Base-by-base conservation (phyloP, 2,888 invertebrate genomes). In the Fabriciana adippe region DNA sequence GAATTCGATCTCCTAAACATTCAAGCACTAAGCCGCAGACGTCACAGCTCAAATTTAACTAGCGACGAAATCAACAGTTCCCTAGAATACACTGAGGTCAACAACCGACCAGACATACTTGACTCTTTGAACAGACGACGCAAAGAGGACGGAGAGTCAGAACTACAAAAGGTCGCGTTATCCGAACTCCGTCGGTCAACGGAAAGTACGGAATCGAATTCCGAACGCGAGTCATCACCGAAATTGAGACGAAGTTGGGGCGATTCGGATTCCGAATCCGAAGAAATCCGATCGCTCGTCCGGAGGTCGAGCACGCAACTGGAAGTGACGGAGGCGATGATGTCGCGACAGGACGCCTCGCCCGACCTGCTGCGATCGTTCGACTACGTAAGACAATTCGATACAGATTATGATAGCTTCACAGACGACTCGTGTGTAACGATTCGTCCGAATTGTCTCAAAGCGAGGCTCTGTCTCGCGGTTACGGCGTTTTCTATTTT, bases 261-360 rank as follows among this genome's bases (percentile, higher is more conserved):
- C 35, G 35, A 41, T 53, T 94, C 95, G 60, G 96, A 95, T 78
- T 95, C 95, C 66, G 95, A 95, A 78, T 84, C 93, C 48, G 96
- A 95, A 74, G 95, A 95, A 73, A 89, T 95, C 50, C 93, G 94
- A 60, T 93, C 95, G 76, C 86, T 96, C 48, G 86, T 96, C 62
- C 93, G 94, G 57, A 93, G 94, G 68, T 95, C 95, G 31, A 91
- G 93, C 74, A 88, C 93, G 69, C 95, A 95, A 81, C 86, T 96
- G 73, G 90, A 93, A 64, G 93, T 93, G 66, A 93, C 95, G 0
- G 95, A 95, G 85, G 93, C 92, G 72, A 82, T 93, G 77, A 88
- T 95, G 83, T 88, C 90, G 66, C 91, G 89, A 18, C 89, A 90
- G 73, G 90, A 93, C 67, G 81, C 89, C 1, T 87, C 89, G 48